A percentile compares a stretch with the other conserved stretches of the same genome.
These are phyloP conservation scores for Batillaria attramentaria DNA, from an alignment of 1,140 invertebrate genomes.

Conservation along the genomic window DNA sequence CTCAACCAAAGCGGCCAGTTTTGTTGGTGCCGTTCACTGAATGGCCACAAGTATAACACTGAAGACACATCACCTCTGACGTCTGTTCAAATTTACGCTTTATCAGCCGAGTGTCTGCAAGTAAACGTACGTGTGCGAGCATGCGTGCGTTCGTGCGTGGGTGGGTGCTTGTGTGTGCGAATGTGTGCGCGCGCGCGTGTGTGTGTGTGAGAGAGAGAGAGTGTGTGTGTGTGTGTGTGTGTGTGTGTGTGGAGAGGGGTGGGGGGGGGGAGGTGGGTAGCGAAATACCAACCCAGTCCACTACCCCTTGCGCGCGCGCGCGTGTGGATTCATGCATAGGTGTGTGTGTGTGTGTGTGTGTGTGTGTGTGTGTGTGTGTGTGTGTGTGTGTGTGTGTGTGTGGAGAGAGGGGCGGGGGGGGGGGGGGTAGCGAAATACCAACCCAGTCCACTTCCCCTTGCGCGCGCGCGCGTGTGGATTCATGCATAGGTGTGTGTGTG, in stretches of 20 bases:
- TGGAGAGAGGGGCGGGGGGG: too few species aligned
- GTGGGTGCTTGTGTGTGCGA: not conserved
- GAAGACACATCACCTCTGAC: too few species aligned
- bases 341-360: conserved; percentile 24
- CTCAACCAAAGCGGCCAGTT: too few species aligned
- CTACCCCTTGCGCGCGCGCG: conserved; percentile 21
- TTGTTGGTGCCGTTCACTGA: too few species aligned
- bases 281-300: too few species aligned
- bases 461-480: conserved; percentile 24
- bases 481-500: conserved; percentile 29
- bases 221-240: conserved; percentile 5
- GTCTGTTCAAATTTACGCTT: too few species aligned
- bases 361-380: conserved; percentile 19
- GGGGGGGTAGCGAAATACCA: too few species aligned
- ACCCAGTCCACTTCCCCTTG: too few species aligned
- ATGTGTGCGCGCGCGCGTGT: not conserved
- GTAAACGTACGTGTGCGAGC: not conserved
- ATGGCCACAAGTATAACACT: too few species aligned
- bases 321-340: conserved; percentile 15
- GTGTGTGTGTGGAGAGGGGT: conserved; percentile 9
- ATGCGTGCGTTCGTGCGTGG: not conserved
- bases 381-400: conserved; percentile 18
- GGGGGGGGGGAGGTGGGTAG: too few species aligned
- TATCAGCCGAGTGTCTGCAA: too few species aligned
- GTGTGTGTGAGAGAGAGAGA: not conserved